A percentile compares a stretch with the other conserved stretches of the same genome.
Conservation (phyloP, 1,140 invertebrate species). For the Mesaphorura yosii region DNA sequence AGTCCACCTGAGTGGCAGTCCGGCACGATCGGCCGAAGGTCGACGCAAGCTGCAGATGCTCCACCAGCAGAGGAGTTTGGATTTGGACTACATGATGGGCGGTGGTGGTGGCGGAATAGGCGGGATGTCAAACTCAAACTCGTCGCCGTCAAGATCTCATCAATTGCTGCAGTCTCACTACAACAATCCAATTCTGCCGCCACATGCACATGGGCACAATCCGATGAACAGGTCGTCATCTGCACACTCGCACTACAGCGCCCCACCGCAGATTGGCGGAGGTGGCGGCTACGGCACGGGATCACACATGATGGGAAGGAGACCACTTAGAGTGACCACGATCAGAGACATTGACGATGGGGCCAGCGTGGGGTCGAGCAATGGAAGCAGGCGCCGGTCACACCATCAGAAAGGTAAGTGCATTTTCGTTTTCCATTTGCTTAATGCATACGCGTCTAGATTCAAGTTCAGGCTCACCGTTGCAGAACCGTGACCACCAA, state of each 20-base stretch:
- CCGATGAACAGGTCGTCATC: not conserved
- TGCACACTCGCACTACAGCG: not conserved
- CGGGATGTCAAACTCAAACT: too few species aligned
- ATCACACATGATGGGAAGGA: conserved; percentile 8
- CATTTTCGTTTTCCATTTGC: too few species aligned
- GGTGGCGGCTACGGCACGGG: conserved; percentile 3
- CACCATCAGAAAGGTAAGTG: conserved; percentile 21
- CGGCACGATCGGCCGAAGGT: not conserved
- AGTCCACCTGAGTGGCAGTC: too few species aligned
- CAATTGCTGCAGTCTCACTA: too few species aligned
- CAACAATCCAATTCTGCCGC: too few species aligned
- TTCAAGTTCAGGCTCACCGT: too few species aligned
- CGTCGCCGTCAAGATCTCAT: too few species aligned
- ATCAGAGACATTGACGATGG: conserved; percentile 26
- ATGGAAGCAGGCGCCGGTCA: conserved; percentile 16
- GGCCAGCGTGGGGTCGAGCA: not conserved
- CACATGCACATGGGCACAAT: too few species aligned
- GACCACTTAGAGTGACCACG: conserved; percentile 21
- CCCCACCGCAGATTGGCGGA: not conserved
- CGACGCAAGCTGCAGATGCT: conserved; percentile 13
- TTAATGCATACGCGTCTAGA: too few species aligned
- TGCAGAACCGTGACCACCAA: too few species aligned
- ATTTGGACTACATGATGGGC: too few species aligned
- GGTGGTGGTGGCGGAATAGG: too few species aligned
- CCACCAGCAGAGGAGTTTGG: conserved; percentile 19